These are phyloP conservation scores for Drosophila infuscata DNA, from an alignment of 2,888 invertebrate species.

Conservation along the genomic window DNA sequence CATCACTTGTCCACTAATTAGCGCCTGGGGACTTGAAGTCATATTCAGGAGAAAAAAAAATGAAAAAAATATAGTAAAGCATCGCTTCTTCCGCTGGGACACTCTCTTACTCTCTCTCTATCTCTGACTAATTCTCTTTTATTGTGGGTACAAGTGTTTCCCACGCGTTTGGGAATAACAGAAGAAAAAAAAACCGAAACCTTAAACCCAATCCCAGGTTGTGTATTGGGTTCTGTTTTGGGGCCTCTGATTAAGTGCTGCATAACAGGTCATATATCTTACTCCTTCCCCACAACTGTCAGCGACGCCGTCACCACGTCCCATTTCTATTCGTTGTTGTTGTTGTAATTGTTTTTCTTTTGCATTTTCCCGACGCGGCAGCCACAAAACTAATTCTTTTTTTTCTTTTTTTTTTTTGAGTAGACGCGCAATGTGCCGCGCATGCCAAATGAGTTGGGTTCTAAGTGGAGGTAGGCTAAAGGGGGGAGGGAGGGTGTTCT, in stretches of 20 bases:
- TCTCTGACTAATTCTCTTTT: background rate
- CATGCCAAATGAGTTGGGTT: slow-evolving; percentile 70
- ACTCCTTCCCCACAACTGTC: slow-evolving; percentile 59
- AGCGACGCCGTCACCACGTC: slow-evolving; percentile 42
- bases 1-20: slow-evolving; percentile 58
- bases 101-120: background rate
- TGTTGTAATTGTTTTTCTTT: slow-evolving; percentile 71
- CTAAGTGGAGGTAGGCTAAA: background rate
- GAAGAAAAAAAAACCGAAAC: slow-evolving; percentile 8
- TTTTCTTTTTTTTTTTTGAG: slow-evolving; percentile 38
- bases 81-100: slow-evolving; percentile 15
- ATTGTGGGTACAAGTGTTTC: slow-evolving; percentile 42
- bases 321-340: slow-evolving; percentile 14
- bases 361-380: slow-evolving; percentile 36
- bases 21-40: slow-evolving; percentile 61
- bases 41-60: background rate
- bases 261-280: slow-evolving; percentile 62
- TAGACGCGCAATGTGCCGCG: slow-evolving; percentile 71
- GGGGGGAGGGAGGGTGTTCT: background rate
- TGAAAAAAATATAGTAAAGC: background rate
- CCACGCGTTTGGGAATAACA: slow-evolving; percentile 47
- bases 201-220: slow-evolving; percentile 18
- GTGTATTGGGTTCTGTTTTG: slow-evolving; percentile 14
- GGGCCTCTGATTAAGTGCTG: slow-evolving; percentile 54
- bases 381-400: slow-evolving; percentile 33